Evolutionary conservation across 2,888 invertebrate species (phyloP).

Genomic region (Sarcophaga carnaria): DNA sequence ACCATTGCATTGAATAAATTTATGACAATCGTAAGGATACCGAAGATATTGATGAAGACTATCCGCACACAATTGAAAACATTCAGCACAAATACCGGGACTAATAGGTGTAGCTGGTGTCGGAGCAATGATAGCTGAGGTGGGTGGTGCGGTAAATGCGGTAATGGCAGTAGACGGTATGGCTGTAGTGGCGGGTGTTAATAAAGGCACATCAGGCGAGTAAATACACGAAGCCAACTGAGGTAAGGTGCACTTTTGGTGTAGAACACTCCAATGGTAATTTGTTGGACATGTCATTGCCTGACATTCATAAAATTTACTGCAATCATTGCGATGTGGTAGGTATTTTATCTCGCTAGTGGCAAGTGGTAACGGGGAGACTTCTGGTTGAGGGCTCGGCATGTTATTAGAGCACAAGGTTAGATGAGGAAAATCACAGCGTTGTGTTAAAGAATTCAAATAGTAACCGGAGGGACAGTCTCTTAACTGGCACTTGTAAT

Average conservation of each 20-base stretch:
- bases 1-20: constrained; percentile 77
- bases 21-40: constrained; percentile 76
- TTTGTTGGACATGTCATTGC: constrained; percentile 71
- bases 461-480: constrained; percentile 72
- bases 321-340: constrained; percentile 74
- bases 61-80: constrained; percentile 26
- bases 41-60: constrained; percentile 68
- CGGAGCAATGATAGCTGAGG: background rate
- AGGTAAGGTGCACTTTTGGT: constrained; percentile 74
- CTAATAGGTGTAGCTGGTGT: background rate
- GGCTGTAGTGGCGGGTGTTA: constrained; percentile 19
- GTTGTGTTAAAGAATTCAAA: constrained; percentile 72
- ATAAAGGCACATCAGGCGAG: background rate
- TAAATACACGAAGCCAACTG: constrained; percentile 70
- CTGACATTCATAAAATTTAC: constrained; percentile 74
- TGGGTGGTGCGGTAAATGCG: constrained; percentile 52
- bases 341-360: constrained; percentile 6
- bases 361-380: constrained; percentile 66
- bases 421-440: constrained; percentile 74
- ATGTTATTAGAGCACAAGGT: constrained; percentile 70
- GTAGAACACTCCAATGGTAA: constrained; percentile 73
- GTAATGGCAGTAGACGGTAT: constrained; percentile 60
- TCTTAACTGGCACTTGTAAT: constrained; percentile 72
- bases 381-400: constrained; percentile 5
- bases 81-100: constrained; percentile 20